Evolutionary conservation across 37 sponge, comb jelly and placozoan genomes (phyloP).

Genomic region (Eunapius fragilis): DNA sequence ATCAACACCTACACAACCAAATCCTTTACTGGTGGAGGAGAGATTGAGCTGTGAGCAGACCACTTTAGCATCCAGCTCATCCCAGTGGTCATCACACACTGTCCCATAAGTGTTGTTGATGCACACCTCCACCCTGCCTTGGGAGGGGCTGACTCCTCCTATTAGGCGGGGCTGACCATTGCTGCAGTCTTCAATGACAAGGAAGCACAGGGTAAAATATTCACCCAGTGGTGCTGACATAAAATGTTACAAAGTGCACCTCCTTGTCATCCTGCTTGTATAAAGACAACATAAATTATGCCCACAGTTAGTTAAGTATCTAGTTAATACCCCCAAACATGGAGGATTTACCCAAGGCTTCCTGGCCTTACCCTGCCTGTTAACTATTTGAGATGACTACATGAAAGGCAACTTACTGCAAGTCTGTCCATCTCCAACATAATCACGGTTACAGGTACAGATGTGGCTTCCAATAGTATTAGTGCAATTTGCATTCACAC

Average conservation of each 20-base stretch:
- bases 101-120: not conserved
- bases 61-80: not conserved
- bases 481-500: not conserved
- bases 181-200: not conserved
- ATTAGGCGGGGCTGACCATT: not conserved
- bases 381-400: too few relatives aligned
- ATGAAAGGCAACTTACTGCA: constrained; percentile 13
- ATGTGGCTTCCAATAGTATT: constrained; percentile 25
- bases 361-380: too few relatives aligned
- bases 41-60: not conserved
- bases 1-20: not conserved
- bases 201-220: too few relatives aligned
- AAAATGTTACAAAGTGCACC: too few relatives aligned
- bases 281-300: too few relatives aligned
- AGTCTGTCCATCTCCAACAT: constrained; percentile 26
- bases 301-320: too few relatives aligned
- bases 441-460: constrained; percentile 34
- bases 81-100: not conserved
- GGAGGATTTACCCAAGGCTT: too few relatives aligned
- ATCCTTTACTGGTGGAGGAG: not conserved
- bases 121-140: not conserved
- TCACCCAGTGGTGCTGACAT: too few relatives aligned
- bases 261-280: too few relatives aligned
- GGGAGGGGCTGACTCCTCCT: not conserved
- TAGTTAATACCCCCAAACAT: too few relatives aligned